These are phyloP conservation scores for Anadara kagoshimensis DNA, from an alignment of 1,140 invertebrate species.

Conservation along the genomic window DNA sequence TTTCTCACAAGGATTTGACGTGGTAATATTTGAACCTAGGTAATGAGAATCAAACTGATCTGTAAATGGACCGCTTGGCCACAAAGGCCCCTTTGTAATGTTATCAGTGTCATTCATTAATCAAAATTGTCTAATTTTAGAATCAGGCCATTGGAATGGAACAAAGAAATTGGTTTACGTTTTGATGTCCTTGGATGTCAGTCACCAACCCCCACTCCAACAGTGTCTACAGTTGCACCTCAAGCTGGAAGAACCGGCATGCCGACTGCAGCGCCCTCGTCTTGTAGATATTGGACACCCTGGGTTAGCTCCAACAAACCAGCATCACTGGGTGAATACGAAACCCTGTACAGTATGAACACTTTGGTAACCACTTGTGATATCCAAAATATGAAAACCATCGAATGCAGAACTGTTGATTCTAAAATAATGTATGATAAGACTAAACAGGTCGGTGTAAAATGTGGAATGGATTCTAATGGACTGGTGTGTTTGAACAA, in stretches of 20 bases:
- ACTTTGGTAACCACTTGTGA: constrained; percentile 59
- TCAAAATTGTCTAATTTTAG: constrained; percentile 22
- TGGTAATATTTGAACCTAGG: no score
- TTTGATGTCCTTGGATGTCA: constrained; percentile 62
- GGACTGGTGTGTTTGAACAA: constrained; percentile 81
- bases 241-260: constrained; percentile 20
- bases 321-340: constrained; percentile 65
- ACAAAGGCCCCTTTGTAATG: no score
- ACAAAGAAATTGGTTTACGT: constrained; percentile 53
- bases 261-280: constrained; percentile 9
- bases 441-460: constrained; percentile 75
- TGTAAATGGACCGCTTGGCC: no score
- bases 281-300: constrained; percentile 70
- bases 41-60: no score
- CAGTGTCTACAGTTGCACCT: constrained; percentile 13
- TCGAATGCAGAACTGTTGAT: constrained; percentile 65
- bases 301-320: constrained; percentile 72
- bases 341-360: constrained; percentile 66
- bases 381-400: constrained; percentile 51
- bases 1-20: no score
- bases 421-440: constrained; percentile 51
- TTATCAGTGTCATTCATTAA: no score
- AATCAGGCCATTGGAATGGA: constrained; percentile 58
- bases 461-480: constrained; percentile 81
- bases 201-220: constrained; percentile 48